Conservation (phyloP, 2,113 vertebrate genomes). For the Emydocephalus ijimae region DNA sequence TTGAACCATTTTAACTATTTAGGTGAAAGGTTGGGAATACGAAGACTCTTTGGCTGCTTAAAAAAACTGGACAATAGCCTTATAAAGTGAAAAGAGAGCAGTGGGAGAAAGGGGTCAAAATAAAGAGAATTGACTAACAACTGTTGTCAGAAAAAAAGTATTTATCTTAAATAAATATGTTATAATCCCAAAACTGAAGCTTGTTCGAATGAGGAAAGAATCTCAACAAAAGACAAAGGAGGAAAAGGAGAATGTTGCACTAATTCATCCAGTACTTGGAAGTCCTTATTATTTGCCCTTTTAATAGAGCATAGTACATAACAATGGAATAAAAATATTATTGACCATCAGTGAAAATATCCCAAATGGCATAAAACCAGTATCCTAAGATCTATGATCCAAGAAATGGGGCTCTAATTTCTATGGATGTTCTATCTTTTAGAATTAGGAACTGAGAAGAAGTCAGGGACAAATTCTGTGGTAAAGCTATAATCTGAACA, state of each 20-base stretch:
- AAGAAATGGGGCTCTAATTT: background rate
- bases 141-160: background rate
- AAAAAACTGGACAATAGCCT: constrained; percentile 1
- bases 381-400: background rate
- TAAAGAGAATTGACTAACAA: background rate
- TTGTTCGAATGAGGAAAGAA: background rate
- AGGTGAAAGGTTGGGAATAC: background rate
- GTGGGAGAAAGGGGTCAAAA: background rate
- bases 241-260: background rate
- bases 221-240: background rate
- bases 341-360: background rate
- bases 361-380: background rate
- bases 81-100: background rate
- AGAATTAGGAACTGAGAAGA: background rate
- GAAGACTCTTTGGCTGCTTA: background rate
- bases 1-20: background rate
- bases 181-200: constrained; percentile 4
- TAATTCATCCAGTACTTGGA: background rate
- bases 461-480: background rate
- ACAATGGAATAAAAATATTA: background rate
- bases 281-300: background rate
- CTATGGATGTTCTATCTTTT: background rate
- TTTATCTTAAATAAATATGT: background rate
- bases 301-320: background rate
- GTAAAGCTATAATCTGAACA: background rate